A percentile compares a stretch with the other conserved stretches of the same genome.
phyloP scores from a whole-genome alignment of 2,113 vertebrate genomes.

The Podarcis raffonei region DNA sequence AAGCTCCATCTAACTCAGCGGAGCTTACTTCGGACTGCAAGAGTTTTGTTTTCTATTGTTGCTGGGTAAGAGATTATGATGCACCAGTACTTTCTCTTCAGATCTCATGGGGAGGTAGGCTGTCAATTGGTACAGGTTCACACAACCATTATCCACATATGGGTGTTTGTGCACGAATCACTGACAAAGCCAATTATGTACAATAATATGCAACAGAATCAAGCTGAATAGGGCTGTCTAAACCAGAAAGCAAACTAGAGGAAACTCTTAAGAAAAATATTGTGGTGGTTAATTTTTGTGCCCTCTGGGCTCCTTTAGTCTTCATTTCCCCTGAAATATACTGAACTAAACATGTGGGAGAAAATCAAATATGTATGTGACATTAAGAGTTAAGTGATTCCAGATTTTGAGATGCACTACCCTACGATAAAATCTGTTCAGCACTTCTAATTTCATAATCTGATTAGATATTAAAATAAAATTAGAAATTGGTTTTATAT shows the following conservation, averaged over 20 bases:
- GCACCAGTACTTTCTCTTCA: not conserved
- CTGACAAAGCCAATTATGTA: not conserved
- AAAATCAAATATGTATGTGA: not conserved
- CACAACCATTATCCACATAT: not conserved
- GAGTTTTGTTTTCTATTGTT: not conserved
- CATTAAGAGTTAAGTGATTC: not conserved
- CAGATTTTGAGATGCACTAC: not conserved
- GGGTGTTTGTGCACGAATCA: not conserved
- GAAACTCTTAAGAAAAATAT: not conserved
- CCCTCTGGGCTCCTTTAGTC: not conserved
- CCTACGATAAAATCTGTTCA: not conserved
- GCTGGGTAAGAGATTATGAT: not conserved
- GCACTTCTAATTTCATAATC: not conserved
- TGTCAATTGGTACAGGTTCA: not conserved
- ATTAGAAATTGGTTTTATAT: not conserved
- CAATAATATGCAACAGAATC: not conserved
- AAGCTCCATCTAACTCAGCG: not conserved
- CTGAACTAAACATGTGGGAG: not conserved
- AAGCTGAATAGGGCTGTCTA: not conserved
- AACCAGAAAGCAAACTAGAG: too few species aligned
- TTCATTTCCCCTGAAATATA: not conserved
- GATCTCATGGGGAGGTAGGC: not conserved
- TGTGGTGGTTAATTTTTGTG: not conserved
- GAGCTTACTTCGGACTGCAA: not conserved
- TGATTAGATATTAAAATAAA: slow-evolving; percentile 17